Evolutionary conservation across 2,888 invertebrate genomes (phyloP), one percentile per base, ranked within the genome.

Genomic region (Biston betularia): DNA sequence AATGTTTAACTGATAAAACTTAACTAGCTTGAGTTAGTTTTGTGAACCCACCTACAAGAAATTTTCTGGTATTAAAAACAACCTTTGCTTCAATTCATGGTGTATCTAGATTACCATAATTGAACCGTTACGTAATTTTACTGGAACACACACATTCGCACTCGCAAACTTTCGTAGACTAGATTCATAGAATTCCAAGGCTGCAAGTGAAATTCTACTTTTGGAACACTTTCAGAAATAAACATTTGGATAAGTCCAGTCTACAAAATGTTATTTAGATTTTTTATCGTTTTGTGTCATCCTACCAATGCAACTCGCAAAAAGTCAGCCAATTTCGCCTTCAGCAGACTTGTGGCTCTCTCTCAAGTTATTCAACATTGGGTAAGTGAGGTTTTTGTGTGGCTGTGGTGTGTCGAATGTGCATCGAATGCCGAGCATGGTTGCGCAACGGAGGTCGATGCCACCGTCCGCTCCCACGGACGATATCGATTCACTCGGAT

Each of bases 401-500:
- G 62, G 63, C 73, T 71, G n/a, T n/a, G 72, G 72, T 77, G 76
- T 81, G 75, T 80, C 76, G 77, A 82, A 83, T 80, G 78, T 79
- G 82, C 79, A 78, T 75, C 77, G 79, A 79, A 80, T 76, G 70
- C 65, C 72, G 78, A 68, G 74, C 73, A 73, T 72, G 65, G 80
- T 90, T 89, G 81, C 87, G 87, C 80, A 90, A 89, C 79, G 67
- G 84, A 84, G 90, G 89, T 90, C 89, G 87, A 86, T 86, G 89
- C 79, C 87, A 80, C 78, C 75, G 68, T 45, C 79, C 88, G 76
- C 77, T 78, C 75, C 79, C 75, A 76, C 72, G 56, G 70, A 65
- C 75, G 72, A 85, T 83, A 83, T 83, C 79, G 77, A 77, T 80
- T 80, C 68, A 68, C 58, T 81, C 58, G 69, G 75, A 77, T 74